Base-by-base conservation (phyloP, 2,888 invertebrate genomes). In the Anthophora plumipes region DNA sequence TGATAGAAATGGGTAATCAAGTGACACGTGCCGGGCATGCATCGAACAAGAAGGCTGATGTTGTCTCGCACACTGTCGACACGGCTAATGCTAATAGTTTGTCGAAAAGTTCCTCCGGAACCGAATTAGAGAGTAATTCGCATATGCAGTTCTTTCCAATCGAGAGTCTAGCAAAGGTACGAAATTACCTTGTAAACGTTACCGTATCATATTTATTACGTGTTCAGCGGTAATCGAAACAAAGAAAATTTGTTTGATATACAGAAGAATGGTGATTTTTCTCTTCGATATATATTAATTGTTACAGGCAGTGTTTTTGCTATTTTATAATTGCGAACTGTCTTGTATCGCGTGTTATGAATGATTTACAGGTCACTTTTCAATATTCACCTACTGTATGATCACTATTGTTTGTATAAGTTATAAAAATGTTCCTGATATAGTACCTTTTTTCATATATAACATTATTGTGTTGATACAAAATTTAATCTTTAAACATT, bases 91-190 rank as follows among this genome's bases (percentile, higher is more conserved):
- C 83, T 52, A 84, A 80, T 48, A 72, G 68, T 37, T 64, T 77
- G 37, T 48, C 81, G 11, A 80, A 80, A 71, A 95, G 96, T 63
- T 95, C 95, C 41, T 96, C 97, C 39, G 96, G 95, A 14, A 95
- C 95, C 22, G 96, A 96, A 90, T 94, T 96, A 68, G 96, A 95
- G 89, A 96, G 96, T 87, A 95, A 94, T 89, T 94, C 94, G 78
- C 94, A 95, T 41, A 94, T 94, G 57, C 96, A 96, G 71, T 94
- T 97, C 92, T 94, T 96, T 85, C 96, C 97, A 17, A 94, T 97
- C 67, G 97, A 97, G 91, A 97, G 96, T 93, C 94, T 97, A 66
- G 95, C 96, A 82, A 97, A 97, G 95, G 96, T 96, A 92, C 31
- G 67, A 69, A 20, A 39, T 67, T 43, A 37, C 17, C 43, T 70